phyloP scores from a whole-genome alignment of 2,797 vertebrate genomes.

The Siniperca undulata region DNA sequence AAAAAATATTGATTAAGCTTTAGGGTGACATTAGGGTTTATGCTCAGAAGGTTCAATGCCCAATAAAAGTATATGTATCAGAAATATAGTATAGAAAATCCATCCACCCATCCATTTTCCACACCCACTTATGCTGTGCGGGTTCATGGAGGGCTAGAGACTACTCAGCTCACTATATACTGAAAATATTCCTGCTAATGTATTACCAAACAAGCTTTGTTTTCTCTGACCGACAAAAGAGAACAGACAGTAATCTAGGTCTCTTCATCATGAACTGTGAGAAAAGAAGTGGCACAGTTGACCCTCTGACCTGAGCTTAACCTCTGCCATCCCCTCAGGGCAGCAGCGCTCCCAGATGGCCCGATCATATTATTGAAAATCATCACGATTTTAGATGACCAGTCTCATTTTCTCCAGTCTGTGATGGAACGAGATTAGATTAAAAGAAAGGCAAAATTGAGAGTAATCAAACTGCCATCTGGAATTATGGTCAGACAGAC shows the following conservation, averaged over 20 bases:
- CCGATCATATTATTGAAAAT: constrained; percentile 57
- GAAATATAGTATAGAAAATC: background rate
- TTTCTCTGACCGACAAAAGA: background rate
- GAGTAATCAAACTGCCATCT: constrained; percentile 74
- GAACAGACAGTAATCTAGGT: constrained; percentile 16
- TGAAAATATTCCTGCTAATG: constrained; percentile 10
- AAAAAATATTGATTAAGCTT: constrained; percentile 18
- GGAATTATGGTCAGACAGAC: constrained; percentile 64
- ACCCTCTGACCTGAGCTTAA: constrained; percentile 58
- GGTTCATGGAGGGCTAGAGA: background rate
- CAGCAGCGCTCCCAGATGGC: constrained; percentile 55
- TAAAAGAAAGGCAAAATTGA: constrained; percentile 61
- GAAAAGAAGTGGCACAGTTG: constrained; percentile 21
- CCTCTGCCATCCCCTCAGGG: constrained; percentile 28
- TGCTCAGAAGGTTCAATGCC: constrained; percentile 6
- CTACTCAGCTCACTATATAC: background rate
- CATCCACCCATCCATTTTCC: background rate
- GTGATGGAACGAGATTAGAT: constrained; percentile 61
- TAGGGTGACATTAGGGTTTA: background rate
- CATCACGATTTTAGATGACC: constrained; percentile 58
- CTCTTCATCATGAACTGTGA: constrained; percentile 21
- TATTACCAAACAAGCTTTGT: constrained; percentile 6
- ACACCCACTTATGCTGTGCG: background rate
- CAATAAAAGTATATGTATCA: constrained; percentile 6
- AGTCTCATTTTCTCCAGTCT: constrained; percentile 60